Conservation (phyloP, 1,140 invertebrate species). For the Apocrypta bakeri region DNA sequence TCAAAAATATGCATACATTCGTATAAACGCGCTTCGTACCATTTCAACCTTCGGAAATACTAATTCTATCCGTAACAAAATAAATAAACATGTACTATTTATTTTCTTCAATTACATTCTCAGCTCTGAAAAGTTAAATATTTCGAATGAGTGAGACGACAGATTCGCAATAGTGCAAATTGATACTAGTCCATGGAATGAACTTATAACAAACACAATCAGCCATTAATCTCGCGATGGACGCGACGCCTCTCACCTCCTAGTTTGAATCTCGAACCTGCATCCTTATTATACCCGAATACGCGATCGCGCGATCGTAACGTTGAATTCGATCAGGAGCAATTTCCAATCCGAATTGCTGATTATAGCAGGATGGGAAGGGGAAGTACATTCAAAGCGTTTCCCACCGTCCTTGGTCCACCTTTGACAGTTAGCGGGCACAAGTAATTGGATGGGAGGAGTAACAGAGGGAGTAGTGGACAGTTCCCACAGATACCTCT, state of each 20-base stretch:
- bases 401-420: neutral
- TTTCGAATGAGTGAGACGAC: too few relatives aligned
- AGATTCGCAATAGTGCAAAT: too few relatives aligned
- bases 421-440: neutral
- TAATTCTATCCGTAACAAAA: too few relatives aligned
- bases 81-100: too few relatives aligned
- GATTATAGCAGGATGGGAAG: neutral
- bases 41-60: too few relatives aligned
- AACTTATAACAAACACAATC: neutral
- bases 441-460: slow-evolving; percentile 17
- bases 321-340: neutral
- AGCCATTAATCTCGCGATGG: neutral
- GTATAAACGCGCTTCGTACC: too few relatives aligned
- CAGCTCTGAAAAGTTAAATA: too few relatives aligned
- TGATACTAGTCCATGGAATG: too few relatives aligned
- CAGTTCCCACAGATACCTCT: neutral
- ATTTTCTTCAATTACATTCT: too few relatives aligned
- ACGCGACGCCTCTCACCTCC: neutral
- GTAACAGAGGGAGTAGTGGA: neutral
- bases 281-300: neutral
- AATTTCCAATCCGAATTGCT: slow-evolving; percentile 12
- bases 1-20: too few relatives aligned
- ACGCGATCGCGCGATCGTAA: neutral
- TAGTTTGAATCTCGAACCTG: neutral
- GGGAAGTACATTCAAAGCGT: neutral